Conservation (phyloP, 2,888 invertebrate species). For the Spisula subtruncata region DNA sequence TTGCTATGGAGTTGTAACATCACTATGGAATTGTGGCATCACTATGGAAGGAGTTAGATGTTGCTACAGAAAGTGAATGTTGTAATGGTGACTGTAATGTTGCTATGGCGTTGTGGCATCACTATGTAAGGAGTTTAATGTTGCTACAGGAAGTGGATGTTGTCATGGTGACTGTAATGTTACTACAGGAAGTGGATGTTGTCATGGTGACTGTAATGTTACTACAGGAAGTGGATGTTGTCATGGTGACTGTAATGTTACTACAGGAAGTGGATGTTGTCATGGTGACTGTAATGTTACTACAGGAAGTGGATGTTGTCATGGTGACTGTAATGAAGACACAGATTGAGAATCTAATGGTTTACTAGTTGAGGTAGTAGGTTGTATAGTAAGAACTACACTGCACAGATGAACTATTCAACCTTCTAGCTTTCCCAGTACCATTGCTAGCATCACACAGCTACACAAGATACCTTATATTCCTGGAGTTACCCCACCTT, state of each 20-base stretch:
- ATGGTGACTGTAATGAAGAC: background rate
- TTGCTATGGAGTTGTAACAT: background rate
- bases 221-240: too few species aligned
- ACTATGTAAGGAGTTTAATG: too few species aligned
- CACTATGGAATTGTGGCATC: too few species aligned
- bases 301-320: background rate
- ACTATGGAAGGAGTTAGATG: too few species aligned
- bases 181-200: background rate
- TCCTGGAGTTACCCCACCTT: background rate
- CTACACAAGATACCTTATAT: background rate
- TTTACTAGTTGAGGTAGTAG: constrained; percentile 97
- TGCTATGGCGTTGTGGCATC: background rate
- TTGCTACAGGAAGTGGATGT: background rate
- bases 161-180: background rate
- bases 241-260: too few species aligned
- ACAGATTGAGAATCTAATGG: background rate
- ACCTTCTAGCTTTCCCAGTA: constrained; percentile 97
- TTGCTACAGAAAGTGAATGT: too few species aligned
- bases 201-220: background rate
- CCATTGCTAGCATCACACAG: constrained; percentile 69
- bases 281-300: background rate
- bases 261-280: background rate
- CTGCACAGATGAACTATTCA: constrained; percentile 96
- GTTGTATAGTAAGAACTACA: constrained; percentile 99
- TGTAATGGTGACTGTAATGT: too few species aligned